These are phyloP conservation scores for Spheniscus mendiculus DNA, from an alignment of 2,113 vertebrate species.

Conservation along the genomic window DNA sequence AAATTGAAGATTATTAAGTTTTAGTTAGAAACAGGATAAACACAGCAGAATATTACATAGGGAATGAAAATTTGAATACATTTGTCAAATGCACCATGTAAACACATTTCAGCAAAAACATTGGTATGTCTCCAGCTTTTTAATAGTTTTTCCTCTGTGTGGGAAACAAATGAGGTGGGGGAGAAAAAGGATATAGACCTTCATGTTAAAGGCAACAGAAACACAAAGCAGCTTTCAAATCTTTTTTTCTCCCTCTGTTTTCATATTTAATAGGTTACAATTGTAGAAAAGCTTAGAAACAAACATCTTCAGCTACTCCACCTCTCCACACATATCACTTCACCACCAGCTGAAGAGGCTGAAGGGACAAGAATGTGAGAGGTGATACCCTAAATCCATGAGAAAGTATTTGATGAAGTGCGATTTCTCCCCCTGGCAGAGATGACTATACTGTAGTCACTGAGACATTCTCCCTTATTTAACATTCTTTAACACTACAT, in stretches of 20 bases:
- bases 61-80: not conserved
- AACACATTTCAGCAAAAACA: not conserved
- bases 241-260: not conserved
- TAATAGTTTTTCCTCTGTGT: not conserved
- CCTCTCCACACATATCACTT: not conserved
- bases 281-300: not conserved
- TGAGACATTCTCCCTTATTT: not conserved
- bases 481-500: not conserved
- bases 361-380: not conserved
- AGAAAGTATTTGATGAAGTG: not conserved
- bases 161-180: not conserved
- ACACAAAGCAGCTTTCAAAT: not conserved
- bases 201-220: not conserved
- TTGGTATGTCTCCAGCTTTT: not conserved
- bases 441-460: not conserved
- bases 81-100: not conserved
- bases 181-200: not conserved
- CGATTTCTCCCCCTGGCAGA: not conserved
- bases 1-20: not conserved
- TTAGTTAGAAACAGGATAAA: not conserved
- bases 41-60: not conserved
- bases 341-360: not conserved
- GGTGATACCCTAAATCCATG: not conserved
- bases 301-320: not conserved
- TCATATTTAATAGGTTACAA: not conserved